Evolutionary conservation across 1,140 invertebrate genomes (phyloP), one percentile per base, ranked within the genome.

Genomic region (Platyscapa corneri): DNA sequence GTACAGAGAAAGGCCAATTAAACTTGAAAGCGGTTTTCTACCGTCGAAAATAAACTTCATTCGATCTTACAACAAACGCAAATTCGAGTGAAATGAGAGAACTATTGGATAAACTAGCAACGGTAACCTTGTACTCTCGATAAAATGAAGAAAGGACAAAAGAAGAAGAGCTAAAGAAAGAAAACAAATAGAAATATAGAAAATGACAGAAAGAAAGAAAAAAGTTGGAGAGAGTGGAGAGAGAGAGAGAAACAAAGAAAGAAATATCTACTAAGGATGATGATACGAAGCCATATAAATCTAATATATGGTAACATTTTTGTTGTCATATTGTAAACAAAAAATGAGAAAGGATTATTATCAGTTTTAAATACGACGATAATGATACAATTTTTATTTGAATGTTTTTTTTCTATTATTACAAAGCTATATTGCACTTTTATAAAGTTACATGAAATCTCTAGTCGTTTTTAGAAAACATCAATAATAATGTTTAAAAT

Each of bases 1-100:
- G 84, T 93, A 93, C 82, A 89, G 88, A 83, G 92, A 93, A 84
- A 90, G 92, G 79, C 93, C 93, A 56, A 91, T 93, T 70, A 90
- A 91, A 87, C 83, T 93, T 78, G 92, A 93, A 86, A 87, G 91
- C 27, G 92, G 93, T 20, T 93, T 93, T 86, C 89, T 93, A 20
- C 92, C 93, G 27, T 93, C 93, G 34, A 93, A 92, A 85, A 89
- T 91, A 86, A 92, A 91, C 79, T 92, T 92, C 46, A 85, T 90
- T 46, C 87, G 88, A 46, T 88, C 89, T 18, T 89, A 90, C 75
- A 92, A 91, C 79, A 92, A 93, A 85, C 91, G 89, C 42, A 92
- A 91, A 84, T 84, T 87, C 60, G 88, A 92, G 70, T 86, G 42
- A 86, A 81, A 39, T 23, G 70, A 70, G 37, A 83, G 10, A 14